These are phyloP conservation scores for Aspiorhynchus laticeps DNA, from an alignment of 2,113 vertebrate genomes.

Conservation along the genomic window DNA sequence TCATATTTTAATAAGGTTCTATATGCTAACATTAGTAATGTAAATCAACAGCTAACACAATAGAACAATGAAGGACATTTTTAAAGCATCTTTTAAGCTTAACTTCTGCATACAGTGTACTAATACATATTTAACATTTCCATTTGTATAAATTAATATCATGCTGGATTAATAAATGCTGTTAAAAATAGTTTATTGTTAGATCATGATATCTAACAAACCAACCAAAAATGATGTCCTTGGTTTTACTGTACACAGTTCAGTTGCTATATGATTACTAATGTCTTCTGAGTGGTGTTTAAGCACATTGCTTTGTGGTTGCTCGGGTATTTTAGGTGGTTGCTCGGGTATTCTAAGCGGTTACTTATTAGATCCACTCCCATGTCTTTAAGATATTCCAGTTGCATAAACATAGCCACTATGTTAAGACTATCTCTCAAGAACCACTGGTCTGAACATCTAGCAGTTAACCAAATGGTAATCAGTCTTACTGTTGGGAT, in stretches of 20 bases:
- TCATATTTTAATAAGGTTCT: background rate
- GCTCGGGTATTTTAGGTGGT: background rate
- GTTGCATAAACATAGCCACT: no score
- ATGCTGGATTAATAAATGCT: background rate
- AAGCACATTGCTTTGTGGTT: background rate
- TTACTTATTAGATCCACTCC: background rate
- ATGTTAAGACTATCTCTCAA: no score
- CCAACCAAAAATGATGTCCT: background rate
- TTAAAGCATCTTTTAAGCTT: background rate
- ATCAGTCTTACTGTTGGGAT: no score
- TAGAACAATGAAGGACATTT: background rate
- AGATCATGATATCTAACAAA: background rate
- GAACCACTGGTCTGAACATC: no score
- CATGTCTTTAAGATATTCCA: no score
- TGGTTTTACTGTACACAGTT: background rate
- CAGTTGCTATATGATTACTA: background rate
- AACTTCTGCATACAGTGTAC: background rate
- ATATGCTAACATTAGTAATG: background rate
- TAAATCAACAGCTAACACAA: background rate
- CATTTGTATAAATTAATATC: no score
- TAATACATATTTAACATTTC: no score
- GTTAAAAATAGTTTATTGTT: background rate
- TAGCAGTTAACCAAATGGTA: no score
- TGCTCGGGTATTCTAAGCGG: background rate
- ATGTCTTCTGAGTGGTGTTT: background rate